Evolutionary conservation across 2,113 vertebrate species (phyloP), one percentile per base, ranked within the genome.

Genomic region (Columba janthina): DNA sequence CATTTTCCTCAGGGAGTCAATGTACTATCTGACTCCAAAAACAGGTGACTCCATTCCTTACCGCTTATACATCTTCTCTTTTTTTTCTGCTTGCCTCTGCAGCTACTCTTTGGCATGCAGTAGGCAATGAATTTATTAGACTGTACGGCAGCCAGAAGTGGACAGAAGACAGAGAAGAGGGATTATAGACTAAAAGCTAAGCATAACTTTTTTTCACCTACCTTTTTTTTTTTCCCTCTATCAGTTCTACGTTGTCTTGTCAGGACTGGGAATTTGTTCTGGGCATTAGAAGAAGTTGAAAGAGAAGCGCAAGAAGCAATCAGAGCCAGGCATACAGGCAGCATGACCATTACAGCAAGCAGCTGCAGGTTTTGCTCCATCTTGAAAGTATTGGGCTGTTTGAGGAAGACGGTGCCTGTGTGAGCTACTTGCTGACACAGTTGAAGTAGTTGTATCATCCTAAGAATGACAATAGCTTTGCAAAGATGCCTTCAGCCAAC

Each of bases 181-280:
- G 5, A 18, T 28, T 25, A 19, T 10, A 58, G n/a, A 22, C 9
- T 32, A 29, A 7, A 36, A 56, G 1, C 0, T 40, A 8, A 56
- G 4, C 1, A 4, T 19, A 5, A 56, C 14, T 58, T 64, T 81
- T 81, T 69, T 70, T 67, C 20, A 44, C 15, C 4, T 58, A 19
- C 4, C 1, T 11, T 40, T 40, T 50, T 71, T 50, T 71, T 84
- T 44, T 78, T 82, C 34, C 21, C 12, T 10, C 5, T 61, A 5
- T 31, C 25, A 66, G 9, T 46, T 79, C 29, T 70, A 3, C 32
- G 17, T 32, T 69, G 31, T 29, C 50, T 70, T 93, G 34, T n/a
- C 13, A 57, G 14, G 20, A 3, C 32, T 83, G 40, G 31, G 4
- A 51, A 46, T 40, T 15, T 22, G 9, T 29, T 29, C 51, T 56